Conservation (phyloP, 2,797 vertebrate species). For the Balearica regulorum region DNA sequence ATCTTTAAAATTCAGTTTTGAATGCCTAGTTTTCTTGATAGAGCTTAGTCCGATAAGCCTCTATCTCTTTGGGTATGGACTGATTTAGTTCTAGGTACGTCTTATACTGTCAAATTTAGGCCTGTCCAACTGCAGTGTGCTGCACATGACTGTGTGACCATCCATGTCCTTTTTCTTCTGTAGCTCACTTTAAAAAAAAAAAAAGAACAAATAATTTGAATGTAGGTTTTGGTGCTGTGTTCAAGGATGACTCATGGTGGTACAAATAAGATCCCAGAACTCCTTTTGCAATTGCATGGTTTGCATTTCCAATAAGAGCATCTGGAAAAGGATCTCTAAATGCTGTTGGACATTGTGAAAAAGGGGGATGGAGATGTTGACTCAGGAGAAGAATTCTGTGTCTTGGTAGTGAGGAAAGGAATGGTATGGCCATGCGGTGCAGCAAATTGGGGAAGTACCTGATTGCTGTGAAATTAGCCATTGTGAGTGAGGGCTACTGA, state of each 20-base stretch:
- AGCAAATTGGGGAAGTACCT: neutral
- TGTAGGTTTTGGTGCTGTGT: neutral
- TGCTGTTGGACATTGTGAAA: neutral
- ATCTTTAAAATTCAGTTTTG: neutral
- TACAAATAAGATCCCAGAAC: neutral
- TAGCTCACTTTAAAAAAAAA: neutral
- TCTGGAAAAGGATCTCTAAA: neutral
- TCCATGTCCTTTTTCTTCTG: neutral
- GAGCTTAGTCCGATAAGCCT: neutral
- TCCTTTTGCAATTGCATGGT: neutral
- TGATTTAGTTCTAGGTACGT: rapidly evolving
- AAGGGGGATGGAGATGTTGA: neutral
- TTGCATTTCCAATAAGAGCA: neutral
- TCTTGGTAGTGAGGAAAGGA: neutral
- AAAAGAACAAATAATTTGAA: neutral
- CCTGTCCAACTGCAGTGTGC: neutral
- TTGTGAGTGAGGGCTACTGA: neutral
- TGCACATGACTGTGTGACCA: rapidly evolving
- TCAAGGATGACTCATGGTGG: neutral
- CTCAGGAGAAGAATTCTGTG: neutral
- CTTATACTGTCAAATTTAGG: neutral
- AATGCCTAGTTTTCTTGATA: neutral
- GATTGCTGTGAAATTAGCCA: neutral
- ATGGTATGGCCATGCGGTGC: neutral
- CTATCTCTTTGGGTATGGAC: neutral